phyloP scores from a whole-genome alignment of 2,797 vertebrate species.

The Staurois parvus region DNA sequence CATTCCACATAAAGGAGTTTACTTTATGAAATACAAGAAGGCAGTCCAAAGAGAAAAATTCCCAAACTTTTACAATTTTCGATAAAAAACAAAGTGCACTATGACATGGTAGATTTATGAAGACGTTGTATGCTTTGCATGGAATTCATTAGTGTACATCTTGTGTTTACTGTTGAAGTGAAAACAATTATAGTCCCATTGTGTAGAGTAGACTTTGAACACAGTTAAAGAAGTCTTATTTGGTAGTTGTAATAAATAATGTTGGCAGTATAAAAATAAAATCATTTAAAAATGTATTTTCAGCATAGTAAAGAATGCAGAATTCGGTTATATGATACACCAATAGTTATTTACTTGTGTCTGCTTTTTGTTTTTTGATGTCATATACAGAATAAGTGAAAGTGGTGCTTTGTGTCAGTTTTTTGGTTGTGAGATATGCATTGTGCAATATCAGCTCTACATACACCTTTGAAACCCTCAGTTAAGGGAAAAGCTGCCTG shows the following conservation, averaged over 20 bases:
- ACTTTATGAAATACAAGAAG: neutral
- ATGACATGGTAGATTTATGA: constrained; percentile 5
- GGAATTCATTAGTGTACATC: constrained; percentile 26
- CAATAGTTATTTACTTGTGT: too few relatives aligned
- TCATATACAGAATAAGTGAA: too few relatives aligned
- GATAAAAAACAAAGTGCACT: constrained; percentile 28
- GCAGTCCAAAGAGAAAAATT: neutral
- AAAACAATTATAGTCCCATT: constrained; percentile 28
- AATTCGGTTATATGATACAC: too few relatives aligned
- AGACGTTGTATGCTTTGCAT: constrained; percentile 15
- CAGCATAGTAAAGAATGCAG: too few relatives aligned
- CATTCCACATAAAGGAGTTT: neutral
- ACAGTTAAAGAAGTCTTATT: constrained; percentile 70
- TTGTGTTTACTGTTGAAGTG: constrained; percentile 32
- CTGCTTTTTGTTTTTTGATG: too few relatives aligned
- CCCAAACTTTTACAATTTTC: constrained; percentile 28
- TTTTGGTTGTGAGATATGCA: too few relatives aligned
- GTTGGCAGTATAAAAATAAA: constrained; percentile 64
- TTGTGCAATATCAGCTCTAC: too few relatives aligned
- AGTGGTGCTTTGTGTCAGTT: too few relatives aligned
- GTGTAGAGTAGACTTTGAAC: neutral
- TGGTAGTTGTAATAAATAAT: constrained; percentile 72
- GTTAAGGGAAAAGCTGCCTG: too few relatives aligned
- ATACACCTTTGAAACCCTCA: too few relatives aligned
- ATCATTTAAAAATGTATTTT: too few relatives aligned